Percentiles rank a stretch among this genome's conserved stretches.
These are phyloP conservation scores for Cyrtorhinus lividipennis DNA, from an alignment of 1,140 invertebrate species.

Conservation along the genomic window DNA sequence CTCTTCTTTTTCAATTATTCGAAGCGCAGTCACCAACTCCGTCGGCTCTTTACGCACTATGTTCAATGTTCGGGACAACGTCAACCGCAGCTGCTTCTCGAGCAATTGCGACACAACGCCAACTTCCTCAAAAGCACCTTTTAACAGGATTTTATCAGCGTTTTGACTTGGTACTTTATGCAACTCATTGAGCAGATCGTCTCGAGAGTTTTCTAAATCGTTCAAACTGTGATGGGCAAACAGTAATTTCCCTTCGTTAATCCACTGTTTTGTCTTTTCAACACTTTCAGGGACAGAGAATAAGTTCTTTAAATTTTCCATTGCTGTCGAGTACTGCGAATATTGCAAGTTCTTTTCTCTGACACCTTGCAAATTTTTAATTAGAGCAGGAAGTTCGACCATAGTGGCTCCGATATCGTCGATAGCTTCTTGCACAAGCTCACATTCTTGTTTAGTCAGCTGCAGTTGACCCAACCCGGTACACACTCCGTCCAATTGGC, in stretches of 20 bases:
- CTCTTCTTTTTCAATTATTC: slow-evolving; percentile 95
- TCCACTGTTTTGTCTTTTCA: slow-evolving; percentile 83
- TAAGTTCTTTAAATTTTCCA: slow-evolving; percentile 96
- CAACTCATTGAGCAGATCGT: slow-evolving; percentile 87
- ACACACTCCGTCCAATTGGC: slow-evolving; percentile 89
- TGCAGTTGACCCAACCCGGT: slow-evolving; percentile 84
- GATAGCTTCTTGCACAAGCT: background rate
- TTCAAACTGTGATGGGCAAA: slow-evolving; percentile 68
- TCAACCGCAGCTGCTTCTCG: slow-evolving; percentile 79
- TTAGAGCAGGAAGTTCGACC: slow-evolving; percentile 49
- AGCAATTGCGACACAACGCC: slow-evolving; percentile 78
- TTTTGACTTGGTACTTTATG: slow-evolving; percentile 87
- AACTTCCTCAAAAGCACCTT: slow-evolving; percentile 92
- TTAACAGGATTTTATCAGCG: slow-evolving; percentile 75
- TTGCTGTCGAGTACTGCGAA: slow-evolving; percentile 90
- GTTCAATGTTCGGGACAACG: slow-evolving; percentile 78
- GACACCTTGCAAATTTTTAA: slow-evolving; percentile 64
- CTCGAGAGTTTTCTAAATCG: slow-evolving; percentile 90
- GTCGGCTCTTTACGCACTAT: slow-evolving; percentile 90
- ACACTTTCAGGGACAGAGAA: slow-evolving; percentile 96
- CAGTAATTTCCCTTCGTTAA: slow-evolving; percentile 86
- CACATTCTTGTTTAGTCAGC: slow-evolving; percentile 58
- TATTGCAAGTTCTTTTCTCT: slow-evolving; percentile 85
- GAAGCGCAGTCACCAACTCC: slow-evolving; percentile 85
- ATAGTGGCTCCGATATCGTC: slow-evolving; percentile 28